Base-by-base conservation (phyloP, 2,113 vertebrate species). In the Triplophysa siluroides region DNA sequence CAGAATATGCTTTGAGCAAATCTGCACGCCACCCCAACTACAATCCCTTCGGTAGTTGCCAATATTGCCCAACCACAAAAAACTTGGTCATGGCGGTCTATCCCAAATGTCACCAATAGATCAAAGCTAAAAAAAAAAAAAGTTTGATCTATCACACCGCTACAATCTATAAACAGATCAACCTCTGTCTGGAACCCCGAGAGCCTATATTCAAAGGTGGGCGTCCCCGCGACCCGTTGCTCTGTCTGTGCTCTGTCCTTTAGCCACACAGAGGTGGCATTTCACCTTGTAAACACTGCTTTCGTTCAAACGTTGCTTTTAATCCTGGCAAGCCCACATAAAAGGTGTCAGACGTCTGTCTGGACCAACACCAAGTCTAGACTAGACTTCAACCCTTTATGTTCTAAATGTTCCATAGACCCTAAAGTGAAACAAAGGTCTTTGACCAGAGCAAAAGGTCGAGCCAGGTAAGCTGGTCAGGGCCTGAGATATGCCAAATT, bases 251-350 rank as follows among this genome's bases (percentile, higher is more conserved):
- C 8, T 3, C 50, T 82, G 83, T 73, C 76, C 66, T 84, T 84
- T 79, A 66, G 41, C 24, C 64, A 78, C 70, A 89, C 82, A 78
- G 66, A 13, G 26, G 21, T 85, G 85, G 79, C 87, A 87, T 89
- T 92, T 89, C 43, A 76, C 26, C 84, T 41, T 80, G 83, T 83
- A 63, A 8, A 65, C 64, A 74, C 75, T 64, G 70, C 69, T 84
- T 70, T 56, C n/a, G 4, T 83, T 85, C 84, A 90, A 88, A 86
- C 66, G 41, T 64, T 65, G 64, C 74, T 19, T 43, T 24, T n/a
- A 72, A 52, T 79, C 43, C 19, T 13, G 14, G 21, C 47, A 29
- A 8, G n/a, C 50, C 41, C 66, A 84, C 72, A 80, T 81, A 43
- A 85, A 86, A 86, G 56, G 60, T 52, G n/a, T 26, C 33, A 47